Percentiles rank a stretch among this genome's conserved stretches.
These are phyloP conservation scores for Phaethon lepturus DNA, from an alignment of 2,113 vertebrate species.

Conservation along the genomic window DNA sequence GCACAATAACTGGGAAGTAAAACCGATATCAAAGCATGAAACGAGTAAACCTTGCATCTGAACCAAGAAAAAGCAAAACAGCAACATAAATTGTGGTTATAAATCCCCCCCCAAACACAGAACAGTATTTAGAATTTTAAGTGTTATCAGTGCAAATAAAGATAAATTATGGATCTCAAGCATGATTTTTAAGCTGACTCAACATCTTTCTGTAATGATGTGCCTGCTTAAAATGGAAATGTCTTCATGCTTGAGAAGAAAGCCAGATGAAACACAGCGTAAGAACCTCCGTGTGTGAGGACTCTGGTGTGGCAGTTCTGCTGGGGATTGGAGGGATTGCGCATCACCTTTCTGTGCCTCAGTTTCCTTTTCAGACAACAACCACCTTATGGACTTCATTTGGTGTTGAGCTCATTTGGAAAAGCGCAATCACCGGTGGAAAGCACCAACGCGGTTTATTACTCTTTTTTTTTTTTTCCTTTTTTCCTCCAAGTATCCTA, in stretches of 20 bases:
- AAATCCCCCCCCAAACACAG: not conserved
- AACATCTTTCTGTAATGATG: not conserved
- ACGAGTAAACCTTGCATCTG: not conserved
- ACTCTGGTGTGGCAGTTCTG: not conserved
- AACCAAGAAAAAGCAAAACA: not conserved
- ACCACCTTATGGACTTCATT: not conserved
- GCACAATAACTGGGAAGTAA: not conserved
- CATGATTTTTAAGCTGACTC: slow-evolving; percentile 23
- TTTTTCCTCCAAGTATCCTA: not conserved
- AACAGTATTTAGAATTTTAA: not conserved
- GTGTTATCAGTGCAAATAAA: slow-evolving; percentile 8
- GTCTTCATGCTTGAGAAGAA: not conserved
- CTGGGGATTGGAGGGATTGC: not conserved
- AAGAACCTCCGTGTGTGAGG: not conserved
- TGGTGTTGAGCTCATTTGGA: not conserved
- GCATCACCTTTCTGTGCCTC: not conserved
- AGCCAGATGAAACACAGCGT: not conserved
- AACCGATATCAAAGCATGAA: not conserved
- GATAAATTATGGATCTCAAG: slow-evolving; percentile 35
- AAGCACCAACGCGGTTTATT: not conserved
- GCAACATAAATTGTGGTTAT: not conserved
- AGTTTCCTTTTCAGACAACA: not conserved
- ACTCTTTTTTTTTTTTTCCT: rapidly evolving
- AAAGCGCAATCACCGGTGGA: not conserved
- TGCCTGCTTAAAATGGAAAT: slow-evolving; percentile 16